Evolutionary conservation across 2,888 invertebrate species (phyloP).

Genomic region (Melanargia galathea): DNA sequence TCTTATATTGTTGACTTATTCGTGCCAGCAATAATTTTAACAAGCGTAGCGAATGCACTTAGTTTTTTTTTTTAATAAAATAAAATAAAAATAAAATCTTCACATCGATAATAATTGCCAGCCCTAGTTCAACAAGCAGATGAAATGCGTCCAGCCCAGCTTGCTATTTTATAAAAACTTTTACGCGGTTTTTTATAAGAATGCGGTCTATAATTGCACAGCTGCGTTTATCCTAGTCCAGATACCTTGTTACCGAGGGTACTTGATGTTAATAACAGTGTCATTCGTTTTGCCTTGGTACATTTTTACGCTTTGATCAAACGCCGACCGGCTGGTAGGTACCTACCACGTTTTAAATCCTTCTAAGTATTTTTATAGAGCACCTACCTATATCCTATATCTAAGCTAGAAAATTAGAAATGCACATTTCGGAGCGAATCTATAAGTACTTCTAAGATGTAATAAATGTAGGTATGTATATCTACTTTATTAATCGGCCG

Average conservation of each 20-base stretch:
- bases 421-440: background rate
- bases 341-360: background rate
- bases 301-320: slow-evolving; percentile 10
- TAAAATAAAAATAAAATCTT: too few species aligned
- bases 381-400: background rate
- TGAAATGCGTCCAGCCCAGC: slow-evolving; percentile 47
- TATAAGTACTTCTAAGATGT: too few species aligned
- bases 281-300: slow-evolving; percentile 10
- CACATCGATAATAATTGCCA: background rate
- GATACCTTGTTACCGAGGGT: slow-evolving; percentile 38
- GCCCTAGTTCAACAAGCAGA: slow-evolving; percentile 44
- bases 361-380: slow-evolving; percentile 10
- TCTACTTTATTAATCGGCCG: too few species aligned
- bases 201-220: slow-evolving; percentile 48
- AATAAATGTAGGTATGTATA: too few species aligned
- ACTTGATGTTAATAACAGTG: slow-evolving; percentile 36
- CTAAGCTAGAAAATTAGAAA: background rate
- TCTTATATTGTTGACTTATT: too few species aligned
- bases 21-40: too few species aligned
- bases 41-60: too few species aligned
- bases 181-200: slow-evolving; percentile 46
- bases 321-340: slow-evolving; percentile 3
- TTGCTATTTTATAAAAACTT: slow-evolving; percentile 41
- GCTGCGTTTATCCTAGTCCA: slow-evolving; percentile 44
- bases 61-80: too few species aligned